A percentile compares a stretch with the other conserved stretches of the same genome.
phyloP scores from a whole-genome alignment of 2,113 vertebrate species.

The Phycodurus eques region DNA sequence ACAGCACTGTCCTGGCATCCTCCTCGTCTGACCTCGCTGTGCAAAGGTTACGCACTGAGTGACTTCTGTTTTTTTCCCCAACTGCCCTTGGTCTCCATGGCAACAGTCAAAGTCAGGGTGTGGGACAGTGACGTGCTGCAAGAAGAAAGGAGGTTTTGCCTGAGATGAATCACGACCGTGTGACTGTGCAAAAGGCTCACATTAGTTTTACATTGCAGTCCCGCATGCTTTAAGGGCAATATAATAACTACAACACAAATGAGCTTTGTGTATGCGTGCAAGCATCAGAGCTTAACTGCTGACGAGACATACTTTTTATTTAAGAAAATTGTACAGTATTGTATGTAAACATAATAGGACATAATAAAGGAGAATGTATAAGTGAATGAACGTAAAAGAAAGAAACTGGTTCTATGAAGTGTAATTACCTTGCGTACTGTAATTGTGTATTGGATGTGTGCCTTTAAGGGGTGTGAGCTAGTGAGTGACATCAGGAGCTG shows the following conservation, averaged over 20 bases:
- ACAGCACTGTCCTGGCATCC: conserved; percentile 41
- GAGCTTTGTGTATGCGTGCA: neutral
- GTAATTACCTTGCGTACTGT: too few relatives aligned
- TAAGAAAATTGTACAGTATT: too few relatives aligned
- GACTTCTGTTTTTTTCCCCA: conserved; percentile 10
- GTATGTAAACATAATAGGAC: too few relatives aligned
- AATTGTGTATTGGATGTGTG: too few relatives aligned
- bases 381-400: too few relatives aligned
- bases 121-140: conserved; percentile 6
- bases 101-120: conserved; percentile 44
- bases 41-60: conserved; percentile 30
- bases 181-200: neutral
- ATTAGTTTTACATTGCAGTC: neutral
- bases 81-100: conserved; percentile 35
- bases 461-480: too few relatives aligned
- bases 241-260: neutral
- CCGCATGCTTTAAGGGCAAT: neutral
- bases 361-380: too few relatives aligned
- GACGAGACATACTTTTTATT: neutral
- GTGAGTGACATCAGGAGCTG: too few relatives aligned
- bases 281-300: neutral
- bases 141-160: conserved; percentile 18
- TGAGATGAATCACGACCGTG: conserved; percentile 18
- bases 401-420: too few relatives aligned
- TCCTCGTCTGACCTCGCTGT: conserved; percentile 35